Conservation (phyloP, 2,113 vertebrate genomes). For the Bubalus kerabau region DNA sequence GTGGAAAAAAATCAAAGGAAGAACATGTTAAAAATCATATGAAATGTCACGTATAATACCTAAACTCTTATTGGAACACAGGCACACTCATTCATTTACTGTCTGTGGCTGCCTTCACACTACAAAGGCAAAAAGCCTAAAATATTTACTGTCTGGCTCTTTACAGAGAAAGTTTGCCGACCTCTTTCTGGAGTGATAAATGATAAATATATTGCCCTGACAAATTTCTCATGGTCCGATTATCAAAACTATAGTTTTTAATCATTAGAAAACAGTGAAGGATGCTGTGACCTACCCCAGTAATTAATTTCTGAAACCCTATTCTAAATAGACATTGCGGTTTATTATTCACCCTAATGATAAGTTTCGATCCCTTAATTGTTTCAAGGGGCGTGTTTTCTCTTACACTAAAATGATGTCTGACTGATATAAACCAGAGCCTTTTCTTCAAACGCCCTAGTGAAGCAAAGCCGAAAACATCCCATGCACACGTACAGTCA, state of each 20-base stretch:
- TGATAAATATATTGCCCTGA: conserved; percentile 51
- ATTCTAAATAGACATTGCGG: conserved; percentile 67
- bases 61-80: not conserved
- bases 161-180: not conserved
- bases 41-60: not conserved
- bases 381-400: conserved; percentile 67
- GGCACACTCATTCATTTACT: not conserved
- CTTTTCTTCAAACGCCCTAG: conserved; percentile 66
- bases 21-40: not conserved
- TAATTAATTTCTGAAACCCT: conserved; percentile 69
- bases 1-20: not conserved
- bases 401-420: conserved; percentile 65
- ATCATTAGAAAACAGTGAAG: conserved; percentile 60
- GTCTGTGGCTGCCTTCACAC: not conserved
- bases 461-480: conserved; percentile 73
- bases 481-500: not conserved
- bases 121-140: not conserved
- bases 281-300: conserved; percentile 60
- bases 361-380: conserved; percentile 68
- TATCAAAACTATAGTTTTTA: conserved; percentile 58
- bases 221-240: conserved; percentile 42
- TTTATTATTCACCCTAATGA: conserved; percentile 67
- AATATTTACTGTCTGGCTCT: conserved; percentile 12
- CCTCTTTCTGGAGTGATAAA: conserved; percentile 49
- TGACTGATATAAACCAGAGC: conserved; percentile 67